These are phyloP conservation scores for Drosophila eugracilis DNA, from an alignment of 1,140 invertebrate genomes.

Conservation along the genomic window DNA sequence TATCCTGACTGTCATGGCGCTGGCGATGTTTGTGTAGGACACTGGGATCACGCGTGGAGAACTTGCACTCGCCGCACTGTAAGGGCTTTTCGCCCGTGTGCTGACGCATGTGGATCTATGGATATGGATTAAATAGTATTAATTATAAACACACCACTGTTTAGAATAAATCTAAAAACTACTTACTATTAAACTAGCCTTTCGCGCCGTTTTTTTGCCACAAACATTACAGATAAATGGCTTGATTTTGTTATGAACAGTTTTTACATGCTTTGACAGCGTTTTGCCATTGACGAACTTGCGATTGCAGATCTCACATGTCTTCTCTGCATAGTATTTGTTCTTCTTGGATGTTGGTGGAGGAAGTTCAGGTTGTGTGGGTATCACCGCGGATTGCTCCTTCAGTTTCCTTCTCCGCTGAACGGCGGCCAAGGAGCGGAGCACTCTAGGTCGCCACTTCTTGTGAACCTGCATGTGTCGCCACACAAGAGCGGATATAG, in stretches of 20 bases:
- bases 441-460: conserved; percentile 67
- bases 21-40: conserved; percentile 79
- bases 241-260: conserved; percentile 91
- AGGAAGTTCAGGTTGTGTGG: background rate
- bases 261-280: conserved; percentile 91
- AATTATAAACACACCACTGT: background rate
- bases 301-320: conserved; percentile 89
- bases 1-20: conserved; percentile 49
- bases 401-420: conserved; percentile 56
- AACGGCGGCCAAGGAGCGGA: conserved; percentile 57
- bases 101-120: conserved; percentile 89
- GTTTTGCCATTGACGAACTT: conserved; percentile 91
- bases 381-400: conserved; percentile 14
- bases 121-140: background rate
- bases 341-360: conserved; percentile 44
- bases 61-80: conserved; percentile 75
- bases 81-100: conserved; percentile 88
- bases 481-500: conserved; percentile 84
- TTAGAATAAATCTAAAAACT: background rate
- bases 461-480: conserved; percentile 78
- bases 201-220: conserved; percentile 89
- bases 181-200: conserved; percentile 89
- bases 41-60: conserved; percentile 81
- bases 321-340: conserved; percentile 88
- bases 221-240: conserved; percentile 92